phyloP scores from a whole-genome alignment of 2,113 vertebrate species.

The Brienomyrus longianalis region DNA sequence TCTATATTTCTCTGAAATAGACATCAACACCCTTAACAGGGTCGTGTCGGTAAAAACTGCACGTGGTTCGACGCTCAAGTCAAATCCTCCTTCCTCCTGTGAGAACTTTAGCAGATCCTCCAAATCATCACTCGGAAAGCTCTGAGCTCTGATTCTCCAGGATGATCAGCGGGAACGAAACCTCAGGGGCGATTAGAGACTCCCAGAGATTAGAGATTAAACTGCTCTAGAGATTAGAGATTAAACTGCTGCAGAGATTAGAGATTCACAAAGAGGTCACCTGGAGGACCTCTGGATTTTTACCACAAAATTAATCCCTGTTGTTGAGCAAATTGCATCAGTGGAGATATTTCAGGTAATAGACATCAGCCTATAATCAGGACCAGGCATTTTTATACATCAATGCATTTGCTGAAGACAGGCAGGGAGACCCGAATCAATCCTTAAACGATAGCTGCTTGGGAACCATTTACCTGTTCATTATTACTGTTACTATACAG shows the following conservation, averaged over 20 bases:
- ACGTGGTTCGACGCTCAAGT: neutral
- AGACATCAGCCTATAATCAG: conserved; percentile 36
- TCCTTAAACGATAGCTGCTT: neutral
- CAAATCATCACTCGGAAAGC: neutral
- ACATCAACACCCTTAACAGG: neutral
- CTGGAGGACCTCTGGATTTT: neutral
- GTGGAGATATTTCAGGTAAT: conserved; percentile 45
- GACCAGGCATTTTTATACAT: neutral
- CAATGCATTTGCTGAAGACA: neutral
- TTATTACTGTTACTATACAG: neutral
- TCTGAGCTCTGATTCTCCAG: neutral
- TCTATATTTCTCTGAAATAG: neutral
- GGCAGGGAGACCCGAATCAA: neutral
- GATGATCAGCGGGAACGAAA: neutral
- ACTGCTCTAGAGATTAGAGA: neutral
- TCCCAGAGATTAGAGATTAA: conserved; percentile 13
- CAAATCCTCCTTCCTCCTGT: neutral
- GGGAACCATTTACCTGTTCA: neutral
- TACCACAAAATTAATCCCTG: conserved; percentile 54
- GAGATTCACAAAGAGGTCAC: conserved; percentile 42
- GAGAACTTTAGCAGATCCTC: neutral
- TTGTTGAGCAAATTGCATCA: conserved; percentile 51
- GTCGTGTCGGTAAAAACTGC: neutral
- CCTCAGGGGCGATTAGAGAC: conserved; percentile 4
- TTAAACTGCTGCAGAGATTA: neutral